Evolutionary conservation across 2,888 invertebrate genomes (phyloP).

Genomic region (Orthosia cruda): DNA sequence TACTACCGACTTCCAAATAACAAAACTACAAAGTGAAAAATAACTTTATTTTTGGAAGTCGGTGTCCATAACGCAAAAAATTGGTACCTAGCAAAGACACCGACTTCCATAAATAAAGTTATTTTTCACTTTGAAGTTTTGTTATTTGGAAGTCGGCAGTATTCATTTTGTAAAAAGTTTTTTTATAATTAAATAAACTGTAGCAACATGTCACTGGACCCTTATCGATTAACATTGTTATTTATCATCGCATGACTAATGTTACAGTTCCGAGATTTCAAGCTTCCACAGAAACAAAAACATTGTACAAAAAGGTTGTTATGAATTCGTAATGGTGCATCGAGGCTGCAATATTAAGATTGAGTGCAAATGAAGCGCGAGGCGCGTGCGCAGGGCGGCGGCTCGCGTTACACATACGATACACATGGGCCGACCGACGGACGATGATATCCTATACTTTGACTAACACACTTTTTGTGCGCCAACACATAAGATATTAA

Average conservation of each 20-base stretch:
- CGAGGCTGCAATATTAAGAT: slow-evolving; percentile 88
- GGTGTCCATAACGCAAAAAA: too few relatives aligned
- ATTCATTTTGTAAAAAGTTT: too few relatives aligned
- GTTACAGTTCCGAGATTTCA: slow-evolving; percentile 72
- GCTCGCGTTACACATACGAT: slow-evolving; percentile 80
- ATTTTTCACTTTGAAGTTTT: too few relatives aligned
- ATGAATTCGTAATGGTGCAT: slow-evolving; percentile 89
- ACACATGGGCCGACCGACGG: slow-evolving; percentile 70
- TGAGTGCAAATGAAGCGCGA: slow-evolving; percentile 88
- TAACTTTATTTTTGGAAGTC: too few relatives aligned
- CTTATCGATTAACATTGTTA: slow-evolving; percentile 48
- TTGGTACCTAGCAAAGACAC: too few relatives aligned
- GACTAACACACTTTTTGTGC: slow-evolving; percentile 80
- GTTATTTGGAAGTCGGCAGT: too few relatives aligned
- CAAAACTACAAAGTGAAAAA: too few relatives aligned
- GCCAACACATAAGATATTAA: slow-evolving; percentile 87
- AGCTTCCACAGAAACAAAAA: slow-evolving; percentile 76
- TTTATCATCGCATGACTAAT: slow-evolving; percentile 65
- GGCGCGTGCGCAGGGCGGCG: slow-evolving; percentile 85
- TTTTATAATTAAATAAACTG: slow-evolving; percentile 16
- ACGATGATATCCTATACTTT: slow-evolving; percentile 73
- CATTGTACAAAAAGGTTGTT: slow-evolving; percentile 80
- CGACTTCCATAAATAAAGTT: too few relatives aligned
- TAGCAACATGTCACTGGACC: slow-evolving; percentile 21
- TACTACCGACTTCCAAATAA: too few relatives aligned